Base-by-base conservation (phyloP, 1,140 invertebrate species). In the Meloidogyne exigua region DNA sequence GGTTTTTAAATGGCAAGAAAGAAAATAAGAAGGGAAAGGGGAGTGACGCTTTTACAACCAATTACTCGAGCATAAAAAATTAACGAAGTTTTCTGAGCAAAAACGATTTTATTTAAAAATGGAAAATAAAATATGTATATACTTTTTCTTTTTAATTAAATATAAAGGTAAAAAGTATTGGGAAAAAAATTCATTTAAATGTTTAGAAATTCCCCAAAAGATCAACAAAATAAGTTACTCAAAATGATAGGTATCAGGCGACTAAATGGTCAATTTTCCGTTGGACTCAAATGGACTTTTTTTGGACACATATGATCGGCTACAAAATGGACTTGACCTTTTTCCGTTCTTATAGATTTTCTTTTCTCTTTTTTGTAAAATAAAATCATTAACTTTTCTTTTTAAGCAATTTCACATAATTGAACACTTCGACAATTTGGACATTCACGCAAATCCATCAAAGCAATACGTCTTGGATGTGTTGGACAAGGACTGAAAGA, bases 381-480 rank as follows among this genome's bases (percentile, higher is more conserved):
- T 39, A 64, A 26, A 57, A 73, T 26, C 65, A 36, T 11, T 2
- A 23, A 0, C 1, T 5, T 57, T 57, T 49, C 21, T 57, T 18
- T 57, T 57, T 13, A 36, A n/a, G 76, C 25, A 32, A 80, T 75
- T 44, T 80, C 79, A 32, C 28, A 64, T 32, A 80, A 57, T 10
- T 81, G 80, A 42, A 80, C 79, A 18, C 67, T 75, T 28, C 79
- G 79, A 68, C 79, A 80, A 23, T 81, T 79, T 13, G 72, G 26
- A 42, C 79, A 80, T 70, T 81, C 79, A 36, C 66, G 49, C 23
- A 75, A 65, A 44, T 80, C 79, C 79, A 80, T 80, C 76, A 80
- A 32, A 10, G 36, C 21, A n/a, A 80, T 77, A 12, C 71, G 67
- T n/a, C 69, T 42, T 28, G 79, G 79, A 76, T 80, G 79, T 18